Conservation (phyloP, 2,113 vertebrate genomes). For the Pomatorhinus ruficollis region DNA sequence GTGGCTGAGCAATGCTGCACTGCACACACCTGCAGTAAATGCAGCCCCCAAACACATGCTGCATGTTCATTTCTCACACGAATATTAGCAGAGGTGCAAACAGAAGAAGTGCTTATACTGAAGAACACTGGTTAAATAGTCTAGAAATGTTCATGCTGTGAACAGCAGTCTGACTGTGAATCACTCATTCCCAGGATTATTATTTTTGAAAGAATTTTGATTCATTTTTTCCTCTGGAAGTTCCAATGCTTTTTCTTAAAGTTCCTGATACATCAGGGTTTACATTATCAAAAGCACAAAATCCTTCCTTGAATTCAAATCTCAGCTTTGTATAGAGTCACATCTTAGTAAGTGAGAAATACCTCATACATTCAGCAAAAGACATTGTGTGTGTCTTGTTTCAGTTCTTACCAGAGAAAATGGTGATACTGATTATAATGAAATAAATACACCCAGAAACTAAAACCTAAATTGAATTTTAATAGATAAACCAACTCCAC, state of each 20-base stretch:
- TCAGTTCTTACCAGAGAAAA: background rate
- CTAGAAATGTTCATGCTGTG: background rate
- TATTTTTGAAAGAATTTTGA: background rate
- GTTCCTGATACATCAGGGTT: background rate
- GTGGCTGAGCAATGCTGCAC: background rate
- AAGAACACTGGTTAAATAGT: background rate
- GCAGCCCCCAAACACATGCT: background rate
- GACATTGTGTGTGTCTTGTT: background rate
- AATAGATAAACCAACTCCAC: background rate
- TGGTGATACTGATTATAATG: background rate
- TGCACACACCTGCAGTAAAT: background rate
- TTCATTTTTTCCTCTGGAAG: background rate
- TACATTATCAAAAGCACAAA: background rate
- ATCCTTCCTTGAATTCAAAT: constrained; percentile 50
- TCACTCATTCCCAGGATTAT: background rate
- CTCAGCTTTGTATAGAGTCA: background rate
- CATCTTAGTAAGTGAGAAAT: background rate
- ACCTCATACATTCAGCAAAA: background rate
- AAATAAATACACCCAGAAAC: background rate
- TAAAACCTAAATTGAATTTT: background rate
- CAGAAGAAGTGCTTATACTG: background rate
- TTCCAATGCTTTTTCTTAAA: background rate
- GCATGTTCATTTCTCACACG: background rate
- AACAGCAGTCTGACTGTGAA: background rate
- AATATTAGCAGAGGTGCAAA: background rate